These are phyloP conservation scores for Pavo muticus DNA, from an alignment of 2,113 vertebrate species.

Conservation along the genomic window DNA sequence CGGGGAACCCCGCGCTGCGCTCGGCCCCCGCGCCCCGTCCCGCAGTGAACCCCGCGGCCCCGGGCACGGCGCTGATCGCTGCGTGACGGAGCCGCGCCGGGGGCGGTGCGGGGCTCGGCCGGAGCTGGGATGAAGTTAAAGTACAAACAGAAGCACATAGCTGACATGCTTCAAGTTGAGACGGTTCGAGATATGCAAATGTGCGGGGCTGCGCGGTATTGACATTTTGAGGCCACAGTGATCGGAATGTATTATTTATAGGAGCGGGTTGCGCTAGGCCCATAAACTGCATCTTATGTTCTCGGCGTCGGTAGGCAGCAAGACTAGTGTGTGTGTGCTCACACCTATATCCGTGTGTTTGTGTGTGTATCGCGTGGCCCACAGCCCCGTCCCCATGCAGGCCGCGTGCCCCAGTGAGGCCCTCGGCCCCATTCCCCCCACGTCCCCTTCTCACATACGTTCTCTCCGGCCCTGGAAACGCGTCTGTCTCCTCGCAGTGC, in stretches of 20 bases:
- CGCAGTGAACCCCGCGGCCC: too few relatives aligned
- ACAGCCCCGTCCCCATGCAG: neutral
- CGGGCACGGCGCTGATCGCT: too few relatives aligned
- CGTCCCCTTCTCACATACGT: neutral
- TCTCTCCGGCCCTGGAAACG: neutral
- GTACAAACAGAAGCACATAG: conserved; percentile 70
- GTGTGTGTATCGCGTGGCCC: too few relatives aligned
- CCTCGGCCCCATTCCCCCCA: too few relatives aligned
- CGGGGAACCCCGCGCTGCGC: too few relatives aligned
- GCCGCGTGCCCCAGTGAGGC: too few relatives aligned
- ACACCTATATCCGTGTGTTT: neutral
- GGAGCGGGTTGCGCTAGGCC: conserved; percentile 63
- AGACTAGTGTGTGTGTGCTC: neutral
- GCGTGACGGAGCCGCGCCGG: neutral
- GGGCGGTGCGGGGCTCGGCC: neutral
- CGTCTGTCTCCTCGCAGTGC: neutral
- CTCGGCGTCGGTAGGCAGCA: conserved; percentile 14
- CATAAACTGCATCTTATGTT: conserved; percentile 61
- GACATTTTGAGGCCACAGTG: conserved; percentile 79
- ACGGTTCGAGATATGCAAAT: conserved; percentile 71
- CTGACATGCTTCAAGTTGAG: conserved; percentile 76
- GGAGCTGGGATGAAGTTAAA: conserved; percentile 70
- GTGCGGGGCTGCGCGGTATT: conserved; percentile 53
- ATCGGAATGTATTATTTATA: conserved; percentile 80
- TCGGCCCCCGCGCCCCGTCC: too few relatives aligned